Evolutionary conservation across 2,888 invertebrate species (phyloP).

Genomic region (Nudaria mundana): DNA sequence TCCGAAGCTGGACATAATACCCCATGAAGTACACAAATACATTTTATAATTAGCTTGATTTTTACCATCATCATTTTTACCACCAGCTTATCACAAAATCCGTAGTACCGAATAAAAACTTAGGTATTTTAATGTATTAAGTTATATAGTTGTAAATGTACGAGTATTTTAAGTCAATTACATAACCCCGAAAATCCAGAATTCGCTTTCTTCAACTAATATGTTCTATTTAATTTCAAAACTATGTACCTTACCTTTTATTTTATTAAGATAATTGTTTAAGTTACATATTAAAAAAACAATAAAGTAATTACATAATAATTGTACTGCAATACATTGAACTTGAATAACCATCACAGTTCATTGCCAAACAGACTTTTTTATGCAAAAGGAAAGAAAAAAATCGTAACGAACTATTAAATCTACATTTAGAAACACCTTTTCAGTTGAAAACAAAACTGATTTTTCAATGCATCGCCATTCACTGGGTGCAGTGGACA

Average conservation of each 20-base stretch:
- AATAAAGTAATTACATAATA: neutral
- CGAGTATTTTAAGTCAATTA: too few species aligned
- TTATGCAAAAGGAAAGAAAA: neutral
- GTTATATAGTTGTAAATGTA: too few species aligned
- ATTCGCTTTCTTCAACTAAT: too few species aligned
- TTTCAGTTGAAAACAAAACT: slow-evolving; percentile 27
- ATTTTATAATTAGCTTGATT: too few species aligned
- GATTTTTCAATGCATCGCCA: slow-evolving; percentile 34
- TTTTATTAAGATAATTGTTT: neutral
- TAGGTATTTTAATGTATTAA: too few species aligned
- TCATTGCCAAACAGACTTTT: neutral
- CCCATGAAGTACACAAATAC: too few species aligned
- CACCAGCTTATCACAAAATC: too few species aligned
- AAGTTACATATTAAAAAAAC: neutral
- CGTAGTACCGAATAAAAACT: too few species aligned
- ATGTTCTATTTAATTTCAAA: too few species aligned
- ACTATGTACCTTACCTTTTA: neutral
- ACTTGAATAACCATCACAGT: neutral
- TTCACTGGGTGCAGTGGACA: slow-evolving; percentile 35
- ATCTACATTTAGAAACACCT: slow-evolving; percentile 10
- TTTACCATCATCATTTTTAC: too few species aligned
- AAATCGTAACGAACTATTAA: neutral
- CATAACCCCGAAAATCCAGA: too few species aligned
- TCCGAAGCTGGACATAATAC: too few species aligned
- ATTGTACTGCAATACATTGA: slow-evolving; percentile 1